Conservation (phyloP, 2,797 vertebrate species). For the Prionace glauca region DNA sequence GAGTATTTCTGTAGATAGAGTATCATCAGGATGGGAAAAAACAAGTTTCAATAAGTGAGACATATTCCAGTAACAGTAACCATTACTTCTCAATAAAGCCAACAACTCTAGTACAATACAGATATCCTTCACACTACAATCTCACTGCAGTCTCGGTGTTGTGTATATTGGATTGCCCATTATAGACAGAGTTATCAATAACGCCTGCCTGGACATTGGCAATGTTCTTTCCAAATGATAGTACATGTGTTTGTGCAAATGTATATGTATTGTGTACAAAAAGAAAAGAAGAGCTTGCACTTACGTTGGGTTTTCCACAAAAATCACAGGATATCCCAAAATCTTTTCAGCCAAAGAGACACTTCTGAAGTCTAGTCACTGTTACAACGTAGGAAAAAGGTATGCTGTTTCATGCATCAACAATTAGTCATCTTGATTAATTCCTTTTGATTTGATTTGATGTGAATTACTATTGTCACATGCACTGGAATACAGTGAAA, state of each 20-base stretch:
- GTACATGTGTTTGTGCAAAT: too few relatives aligned
- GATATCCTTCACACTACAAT: neutral
- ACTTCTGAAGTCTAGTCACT: too few relatives aligned
- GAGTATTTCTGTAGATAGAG: neutral
- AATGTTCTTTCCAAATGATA: neutral
- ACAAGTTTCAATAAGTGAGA: neutral
- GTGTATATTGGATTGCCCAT: neutral
- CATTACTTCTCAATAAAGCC: neutral
- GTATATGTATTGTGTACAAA: too few relatives aligned
- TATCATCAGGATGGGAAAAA: neutral
- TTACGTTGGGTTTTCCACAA: too few relatives aligned
- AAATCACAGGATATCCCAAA: too few relatives aligned
- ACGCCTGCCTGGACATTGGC: neutral
- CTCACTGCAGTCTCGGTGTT: too few relatives aligned
- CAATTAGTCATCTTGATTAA: neutral
- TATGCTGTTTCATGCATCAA: neutral
- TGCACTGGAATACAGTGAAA: too few relatives aligned
- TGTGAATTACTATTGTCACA: too few relatives aligned
- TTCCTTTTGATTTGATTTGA: neutral
- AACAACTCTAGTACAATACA: neutral
- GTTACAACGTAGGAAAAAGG: too few relatives aligned
- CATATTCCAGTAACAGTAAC: neutral
- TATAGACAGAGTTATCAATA: neutral
- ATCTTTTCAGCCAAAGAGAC: too few relatives aligned
- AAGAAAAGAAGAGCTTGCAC: too few relatives aligned